These are phyloP conservation scores for Aphelocoma coerulescens DNA, from an alignment of 2,113 vertebrate genomes.

Conservation along the genomic window DNA sequence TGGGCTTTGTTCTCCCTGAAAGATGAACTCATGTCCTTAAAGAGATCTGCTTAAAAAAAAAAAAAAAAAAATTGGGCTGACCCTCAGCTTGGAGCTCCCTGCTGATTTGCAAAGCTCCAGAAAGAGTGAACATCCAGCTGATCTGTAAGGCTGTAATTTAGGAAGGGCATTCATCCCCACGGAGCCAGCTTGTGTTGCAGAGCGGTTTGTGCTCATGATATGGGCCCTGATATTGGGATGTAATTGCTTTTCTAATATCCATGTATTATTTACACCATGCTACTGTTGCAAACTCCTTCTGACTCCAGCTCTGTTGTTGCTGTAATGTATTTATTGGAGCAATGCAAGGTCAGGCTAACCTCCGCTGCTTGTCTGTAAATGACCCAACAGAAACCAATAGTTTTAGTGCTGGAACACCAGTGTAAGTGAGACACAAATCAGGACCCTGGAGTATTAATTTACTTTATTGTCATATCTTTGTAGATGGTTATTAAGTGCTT, in stretches of 20 bases:
- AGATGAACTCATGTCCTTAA: neutral
- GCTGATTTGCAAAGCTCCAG: neutral
- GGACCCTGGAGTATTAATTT: neutral
- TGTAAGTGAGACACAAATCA: slow-evolving; percentile 22
- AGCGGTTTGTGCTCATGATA: neutral
- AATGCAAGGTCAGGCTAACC: neutral
- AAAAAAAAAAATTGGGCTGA: neutral
- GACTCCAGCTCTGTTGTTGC: slow-evolving; percentile 1
- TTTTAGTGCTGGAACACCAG: neutral
- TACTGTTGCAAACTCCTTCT: neutral
- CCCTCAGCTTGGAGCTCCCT: neutral
- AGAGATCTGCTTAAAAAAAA: neutral
- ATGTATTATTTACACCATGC: slow-evolving; percentile 38
- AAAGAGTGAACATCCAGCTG: neutral
- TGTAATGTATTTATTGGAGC: neutral
- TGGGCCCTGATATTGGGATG: neutral
- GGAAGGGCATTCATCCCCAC: neutral
- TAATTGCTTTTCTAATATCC: slow-evolving; percentile 50
- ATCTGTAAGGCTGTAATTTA: neutral
- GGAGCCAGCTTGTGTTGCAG: slow-evolving; percentile 17
- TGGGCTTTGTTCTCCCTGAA: neutral
- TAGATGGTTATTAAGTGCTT: neutral
- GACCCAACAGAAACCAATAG: slow-evolving; percentile 7
- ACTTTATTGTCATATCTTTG: neutral
- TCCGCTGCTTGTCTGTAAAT: neutral